Conservation (phyloP, 2,113 vertebrate genomes). For the Kryptolebias marmoratus region DNA sequence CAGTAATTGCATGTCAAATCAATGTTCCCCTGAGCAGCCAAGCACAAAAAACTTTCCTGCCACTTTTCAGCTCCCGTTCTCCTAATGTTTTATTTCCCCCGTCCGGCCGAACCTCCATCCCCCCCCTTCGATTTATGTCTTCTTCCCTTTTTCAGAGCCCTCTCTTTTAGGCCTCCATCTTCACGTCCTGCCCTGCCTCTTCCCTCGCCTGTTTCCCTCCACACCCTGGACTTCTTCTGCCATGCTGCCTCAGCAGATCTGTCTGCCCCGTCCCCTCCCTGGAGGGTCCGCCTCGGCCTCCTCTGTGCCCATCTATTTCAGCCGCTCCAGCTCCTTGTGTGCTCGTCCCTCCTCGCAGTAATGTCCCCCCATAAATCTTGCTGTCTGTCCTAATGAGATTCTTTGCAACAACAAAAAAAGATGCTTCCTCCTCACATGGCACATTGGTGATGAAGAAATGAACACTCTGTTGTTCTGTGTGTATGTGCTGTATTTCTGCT, state of each 20-base stretch:
- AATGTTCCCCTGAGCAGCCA: conserved; percentile 67
- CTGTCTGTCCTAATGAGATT: conserved; percentile 61
- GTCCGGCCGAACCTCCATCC: background rate
- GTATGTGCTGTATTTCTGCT: background rate
- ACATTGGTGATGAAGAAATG: conserved; percentile 19
- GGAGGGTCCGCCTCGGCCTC: conserved; percentile 45
- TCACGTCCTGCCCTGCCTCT: conserved; percentile 4
- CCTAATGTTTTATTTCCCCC: conserved; percentile 13
- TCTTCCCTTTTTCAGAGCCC: conserved; percentile 3
- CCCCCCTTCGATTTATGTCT: background rate
- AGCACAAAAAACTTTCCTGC: conserved; percentile 56
- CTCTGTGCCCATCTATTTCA: conserved; percentile 55
- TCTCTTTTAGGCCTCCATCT: background rate
- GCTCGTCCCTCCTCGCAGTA: conserved; percentile 54
- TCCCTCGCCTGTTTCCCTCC: conserved; percentile 17
- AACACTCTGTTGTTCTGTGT: conserved; percentile 8
- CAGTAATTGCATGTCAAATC: conserved; percentile 77
- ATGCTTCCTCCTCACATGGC: conserved; percentile 25
- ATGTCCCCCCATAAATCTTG: conserved; percentile 70
- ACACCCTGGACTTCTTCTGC: conserved; percentile 19
- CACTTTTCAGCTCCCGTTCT: conserved; percentile 17
- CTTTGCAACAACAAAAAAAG: conserved; percentile 45
- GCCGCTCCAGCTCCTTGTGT: conserved; percentile 33
- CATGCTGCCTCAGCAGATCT: conserved; percentile 74
- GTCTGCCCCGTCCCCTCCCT: conserved; percentile 58